Evolutionary conservation across 2,888 invertebrate species (phyloP), one percentile per base, ranked within the genome.

Genomic region (Capitulum mitella): DNA sequence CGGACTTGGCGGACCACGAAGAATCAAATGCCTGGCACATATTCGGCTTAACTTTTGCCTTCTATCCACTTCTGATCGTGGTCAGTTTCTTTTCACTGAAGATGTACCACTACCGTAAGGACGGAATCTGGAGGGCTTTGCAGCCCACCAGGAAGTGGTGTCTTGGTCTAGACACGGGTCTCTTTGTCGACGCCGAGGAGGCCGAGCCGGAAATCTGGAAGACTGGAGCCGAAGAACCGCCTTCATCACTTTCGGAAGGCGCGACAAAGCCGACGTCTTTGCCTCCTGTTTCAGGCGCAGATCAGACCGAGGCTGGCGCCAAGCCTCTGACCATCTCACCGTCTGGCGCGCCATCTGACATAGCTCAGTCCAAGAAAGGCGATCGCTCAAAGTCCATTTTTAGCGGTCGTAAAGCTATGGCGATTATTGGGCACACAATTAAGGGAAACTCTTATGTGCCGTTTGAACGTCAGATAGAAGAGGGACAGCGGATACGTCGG

Each of bases 141-240:
- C 70, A 70, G 37, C 70, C 70, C 6, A 70, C 70, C 19, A 37
- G 40, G 70, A 70, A 70, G 70, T 70, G 70, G 70, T 70, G 70
- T 34, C 22, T 70, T 14, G 70, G 70, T 2, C 70, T 70, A 12
- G 70, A 70, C 26, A 70, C 37, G 1, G 19, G 26, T 26, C 40
- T 70, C 22, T 40, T 70, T 2, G 19, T 70, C 10, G 37, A 70
- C 26, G 70, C 70, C 5, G 26, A 37, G 22, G 14, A 3, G 3
- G 70, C 70, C 3, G 70, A 70, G 70, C 70, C 70, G 1, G 70
- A 70, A 26, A 5, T 40, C 10, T 70, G 70, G 70, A 16, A 37
- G 37, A 10, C 3, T 32, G 64, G n/a, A n/a, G n/a, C n/a, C n/a
- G n/a, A n/a, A n/a, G n/a, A n/a, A n/a, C n/a, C n/a, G n/a, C n/a